These are phyloP conservation scores for Panzeria rudis DNA, from an alignment of 2,888 invertebrate genomes.

Conservation along the genomic window DNA sequence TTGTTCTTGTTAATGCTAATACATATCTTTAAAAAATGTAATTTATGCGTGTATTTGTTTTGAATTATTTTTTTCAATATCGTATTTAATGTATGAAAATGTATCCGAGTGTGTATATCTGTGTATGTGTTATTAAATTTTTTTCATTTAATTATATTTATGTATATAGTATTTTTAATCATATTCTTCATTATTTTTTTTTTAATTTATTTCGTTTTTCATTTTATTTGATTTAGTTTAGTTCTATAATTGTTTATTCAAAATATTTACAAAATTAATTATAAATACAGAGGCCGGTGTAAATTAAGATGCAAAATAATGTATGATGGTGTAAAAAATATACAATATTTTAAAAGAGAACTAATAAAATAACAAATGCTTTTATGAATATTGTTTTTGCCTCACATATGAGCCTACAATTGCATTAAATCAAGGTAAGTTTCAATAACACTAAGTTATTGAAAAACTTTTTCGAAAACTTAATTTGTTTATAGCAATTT, in stretches of 20 bases:
- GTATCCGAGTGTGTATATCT: conserved; percentile 53
- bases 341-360: conserved; percentile 27
- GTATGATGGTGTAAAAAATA: conserved; percentile 46
- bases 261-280: conserved; percentile 77
- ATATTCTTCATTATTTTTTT: conserved; percentile 26
- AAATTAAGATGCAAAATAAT: conserved; percentile 56
- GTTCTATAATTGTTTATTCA: conserved; percentile 35
- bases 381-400: not conserved
- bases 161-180: conserved; percentile 29
- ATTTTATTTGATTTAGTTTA: conserved; percentile 72
- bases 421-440: not conserved
- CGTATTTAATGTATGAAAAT: conserved; percentile 60
- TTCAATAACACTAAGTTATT: not conserved
- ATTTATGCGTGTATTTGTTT: conserved; percentile 58
- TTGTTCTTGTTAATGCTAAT: conserved; percentile 52
- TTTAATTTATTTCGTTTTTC: conserved; percentile 40
- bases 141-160: conserved; percentile 53
- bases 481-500: not conserved
- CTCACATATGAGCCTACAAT: not conserved
- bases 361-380: not conserved
- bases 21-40: conserved; percentile 47
- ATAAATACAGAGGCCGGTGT: conserved; percentile 53
- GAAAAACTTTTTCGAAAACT: not conserved
- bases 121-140: conserved; percentile 25
- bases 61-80: conserved; percentile 38